Evolutionary conservation across 1,140 invertebrate species (phyloP).

Genomic region (Probaryconus sp.): DNA sequence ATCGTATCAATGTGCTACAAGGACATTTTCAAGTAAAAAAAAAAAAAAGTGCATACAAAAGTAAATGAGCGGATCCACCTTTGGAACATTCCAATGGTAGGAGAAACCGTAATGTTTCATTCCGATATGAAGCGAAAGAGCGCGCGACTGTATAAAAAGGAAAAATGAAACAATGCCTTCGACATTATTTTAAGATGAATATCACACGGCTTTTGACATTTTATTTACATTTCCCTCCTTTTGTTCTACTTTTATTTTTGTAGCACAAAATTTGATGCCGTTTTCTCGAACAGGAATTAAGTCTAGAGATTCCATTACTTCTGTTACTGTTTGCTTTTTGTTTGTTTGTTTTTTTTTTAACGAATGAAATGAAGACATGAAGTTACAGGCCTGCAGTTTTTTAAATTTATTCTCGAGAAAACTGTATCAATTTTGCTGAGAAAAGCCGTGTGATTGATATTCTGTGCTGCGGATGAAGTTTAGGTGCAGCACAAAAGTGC

Average conservation of each 20-base stretch:
- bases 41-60: conserved; percentile 63
- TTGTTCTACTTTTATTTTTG: conserved; percentile 4
- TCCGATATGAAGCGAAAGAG: conserved; percentile 48
- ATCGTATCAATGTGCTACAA: conserved; percentile 65
- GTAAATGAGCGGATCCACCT: conserved; percentile 38
- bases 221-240: conserved; percentile 13
- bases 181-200: conserved; percentile 55
- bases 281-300: conserved; percentile 26
- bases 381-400: too few relatives aligned
- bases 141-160: conserved; percentile 50
- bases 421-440: conserved; percentile 24
- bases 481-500: conserved; percentile 42
- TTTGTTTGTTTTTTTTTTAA: neutral
- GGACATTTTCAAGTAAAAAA: conserved; percentile 53
- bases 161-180: conserved; percentile 51
- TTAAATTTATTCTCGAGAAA: conserved; percentile 18
- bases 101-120: conserved; percentile 41
- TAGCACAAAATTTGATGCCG: conserved; percentile 22
- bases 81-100: conserved; percentile 21
- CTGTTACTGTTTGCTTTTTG: neutral
- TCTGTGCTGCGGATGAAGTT: conserved; percentile 43
- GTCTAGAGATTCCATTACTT: neutral
- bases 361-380: too few relatives aligned
- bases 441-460: conserved; percentile 41
- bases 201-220: conserved; percentile 48